A percentile compares a stretch with the other conserved stretches of the same genome.
Evolutionary conservation across 2,113 vertebrate genomes (phyloP).

Genomic region (Ptilonorhynchus violaceus): DNA sequence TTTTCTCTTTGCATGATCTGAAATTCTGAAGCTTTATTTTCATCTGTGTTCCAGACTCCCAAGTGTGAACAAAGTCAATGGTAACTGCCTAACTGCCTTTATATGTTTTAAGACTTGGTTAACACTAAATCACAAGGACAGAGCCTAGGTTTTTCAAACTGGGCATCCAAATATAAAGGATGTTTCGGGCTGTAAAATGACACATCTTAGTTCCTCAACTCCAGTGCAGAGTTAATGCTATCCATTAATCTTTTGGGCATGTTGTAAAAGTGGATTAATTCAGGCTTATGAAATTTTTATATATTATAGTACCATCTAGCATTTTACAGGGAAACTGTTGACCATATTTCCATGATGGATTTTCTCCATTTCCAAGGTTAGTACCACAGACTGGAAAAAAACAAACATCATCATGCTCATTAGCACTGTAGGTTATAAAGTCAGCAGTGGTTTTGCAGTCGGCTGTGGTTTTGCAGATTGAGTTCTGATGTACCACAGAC

Average conservation of each 20-base stretch:
- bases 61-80: neutral
- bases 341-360: neutral
- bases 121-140: neutral
- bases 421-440: neutral
- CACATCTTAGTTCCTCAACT: neutral
- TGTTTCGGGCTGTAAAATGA: neutral
- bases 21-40: neutral
- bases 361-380: neutral
- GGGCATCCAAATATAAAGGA: neutral
- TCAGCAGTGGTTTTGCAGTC: neutral
- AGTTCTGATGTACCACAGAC: neutral
- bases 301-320: neutral
- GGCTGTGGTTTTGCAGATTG: neutral
- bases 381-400: neutral
- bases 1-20: neutral
- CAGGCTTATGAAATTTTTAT: neutral
- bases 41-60: neutral
- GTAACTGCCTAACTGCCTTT: neutral
- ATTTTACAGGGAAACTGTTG: neutral
- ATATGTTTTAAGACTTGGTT: neutral
- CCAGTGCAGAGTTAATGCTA: neutral
- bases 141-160: neutral
- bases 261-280: neutral
- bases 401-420: neutral
- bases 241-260: neutral